Evolutionary conservation across 1,140 invertebrate genomes (phyloP).

Genomic region (Eurosta solidaginis): DNA sequence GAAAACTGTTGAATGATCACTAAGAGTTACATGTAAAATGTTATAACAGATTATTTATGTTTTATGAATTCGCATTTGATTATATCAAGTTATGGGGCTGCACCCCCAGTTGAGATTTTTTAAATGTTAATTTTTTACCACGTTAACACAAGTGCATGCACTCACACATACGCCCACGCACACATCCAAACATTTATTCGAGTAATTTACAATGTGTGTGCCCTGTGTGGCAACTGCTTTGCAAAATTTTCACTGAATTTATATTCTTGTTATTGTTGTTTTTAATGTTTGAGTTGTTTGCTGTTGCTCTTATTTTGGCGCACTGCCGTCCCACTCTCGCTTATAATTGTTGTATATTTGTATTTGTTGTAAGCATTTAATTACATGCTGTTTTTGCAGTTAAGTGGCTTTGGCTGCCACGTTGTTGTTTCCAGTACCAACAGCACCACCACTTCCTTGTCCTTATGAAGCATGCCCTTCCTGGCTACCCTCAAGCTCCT

Average conservation of each 20-base stretch:
- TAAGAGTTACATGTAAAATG: too few relatives aligned
- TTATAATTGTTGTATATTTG: conserved; percentile 33
- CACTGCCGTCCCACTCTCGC: conserved; percentile 30
- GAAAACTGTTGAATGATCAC: too few relatives aligned
- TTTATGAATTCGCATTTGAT: too few relatives aligned
- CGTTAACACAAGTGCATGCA: background rate
- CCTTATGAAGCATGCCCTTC: background rate
- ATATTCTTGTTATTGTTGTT: background rate
- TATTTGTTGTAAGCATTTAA: conserved; percentile 35
- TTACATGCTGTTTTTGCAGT: conserved; percentile 24
- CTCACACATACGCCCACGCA: background rate
- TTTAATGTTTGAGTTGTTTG: conserved; percentile 53
- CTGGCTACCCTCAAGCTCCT: background rate
- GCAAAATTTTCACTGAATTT: background rate
- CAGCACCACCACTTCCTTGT: background rate
- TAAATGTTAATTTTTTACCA: too few relatives aligned
- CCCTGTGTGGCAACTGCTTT: background rate
- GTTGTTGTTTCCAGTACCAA: background rate
- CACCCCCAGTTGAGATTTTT: too few relatives aligned
- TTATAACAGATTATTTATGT: too few relatives aligned
- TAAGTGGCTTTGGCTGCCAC: background rate
- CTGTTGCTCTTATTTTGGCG: background rate
- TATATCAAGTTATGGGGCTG: too few relatives aligned
- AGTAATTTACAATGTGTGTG: background rate
- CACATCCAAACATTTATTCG: background rate